Base-by-base conservation (phyloP, 2,797 vertebrate genomes). In the Lates japonicus region DNA sequence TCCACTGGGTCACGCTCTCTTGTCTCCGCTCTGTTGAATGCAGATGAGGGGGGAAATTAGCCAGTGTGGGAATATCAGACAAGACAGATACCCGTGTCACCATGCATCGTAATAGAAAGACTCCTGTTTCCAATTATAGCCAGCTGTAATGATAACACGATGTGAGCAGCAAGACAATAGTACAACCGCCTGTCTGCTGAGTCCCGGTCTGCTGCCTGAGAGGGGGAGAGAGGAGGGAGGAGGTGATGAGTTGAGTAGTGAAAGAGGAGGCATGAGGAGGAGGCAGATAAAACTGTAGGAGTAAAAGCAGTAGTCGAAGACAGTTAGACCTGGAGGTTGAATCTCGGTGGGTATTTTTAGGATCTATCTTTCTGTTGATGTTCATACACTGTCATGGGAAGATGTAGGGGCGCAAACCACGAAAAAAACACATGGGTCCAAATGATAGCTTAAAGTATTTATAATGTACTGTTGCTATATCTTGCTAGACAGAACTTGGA, bases 41-140 rank as follows among this genome's bases (percentile, higher is more conserved):
- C 85, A 93, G 86, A 93, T 92, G 88, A 89, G 87, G 74, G 74
- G 49, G 58, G 78, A 90, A 87, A 94, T 95, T 96, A 95, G 89
- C 89, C 74, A 37, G 86, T 83, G 90, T 90, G 87, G 92, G 87
- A 91, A 96, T 94, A 97, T 96, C 96, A 96, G 94, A 95, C 92
- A 89, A 95, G 96, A 96, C 95, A 95, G 93, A 96, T 94, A 94
- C 94, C 87, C 94, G 89, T 97, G 96, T 96, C 96, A 94, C 95
- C 93, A 93, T 93, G 87, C 91, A 93, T 91, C 90, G 85, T 86
- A 91, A 90, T 88, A 91, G 88, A 93, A 96, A 96, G 95, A 94
- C 94, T 94, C 93, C 94, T 96, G 95, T 93, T 96, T 95, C 93
- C 94, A 96, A 93, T 97, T 96, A 95, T 90, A 95, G 88, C 87